Evolutionary conservation across 2,797 vertebrate genomes (phyloP), one percentile per base, ranked within the genome.

Genomic region (Margarornis squamiger): DNA sequence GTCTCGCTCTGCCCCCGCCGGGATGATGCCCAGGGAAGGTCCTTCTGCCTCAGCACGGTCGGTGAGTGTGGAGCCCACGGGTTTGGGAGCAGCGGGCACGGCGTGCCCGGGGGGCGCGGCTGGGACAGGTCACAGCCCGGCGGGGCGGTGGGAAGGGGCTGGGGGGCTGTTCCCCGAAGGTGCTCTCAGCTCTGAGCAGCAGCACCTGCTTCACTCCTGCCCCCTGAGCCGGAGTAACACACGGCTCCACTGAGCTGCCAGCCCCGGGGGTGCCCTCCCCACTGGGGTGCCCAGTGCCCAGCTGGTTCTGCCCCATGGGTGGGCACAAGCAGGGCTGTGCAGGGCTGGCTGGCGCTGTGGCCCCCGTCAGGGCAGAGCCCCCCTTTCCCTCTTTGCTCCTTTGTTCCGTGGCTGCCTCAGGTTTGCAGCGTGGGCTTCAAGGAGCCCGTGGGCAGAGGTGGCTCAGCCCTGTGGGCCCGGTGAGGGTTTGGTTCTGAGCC

Each of bases 41-140:
- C 97, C 36, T 98, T 97, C 88, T 95, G 82, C 72, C 97, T 98
- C 92, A n/a, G 67, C 81, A 97, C 97, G 1, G 98, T 97, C 17
- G 98, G 98, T 98, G 97, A 98, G 98, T 77, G 26, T 8, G 5
- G 39, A 43, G 16, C 32, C 34, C 1, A 34, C 24, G 9, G 70
- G n/a, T 2, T 26, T 14, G 71, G 32, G 27, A 45, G 43, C 43
- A 21, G 43, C 19, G 43, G 43, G 43, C 43, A 45, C 19, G 11
- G 2, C 2, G 46, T 32, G 51, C 63, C 34, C 1, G 3, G 52
- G 43, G 43, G 20, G 11, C 43, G 22, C 41, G 32, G 49, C 71
- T 1, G 2, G 45, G 34, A 24, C 39, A 22, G 24, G 59, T 38
- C 43, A 8, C 3, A 14, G n/a, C 59, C 49, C 49, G 9, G 20